phyloP scores from a whole-genome alignment of 2,888 invertebrate genomes.

The Hydrotaea diabolus region DNA sequence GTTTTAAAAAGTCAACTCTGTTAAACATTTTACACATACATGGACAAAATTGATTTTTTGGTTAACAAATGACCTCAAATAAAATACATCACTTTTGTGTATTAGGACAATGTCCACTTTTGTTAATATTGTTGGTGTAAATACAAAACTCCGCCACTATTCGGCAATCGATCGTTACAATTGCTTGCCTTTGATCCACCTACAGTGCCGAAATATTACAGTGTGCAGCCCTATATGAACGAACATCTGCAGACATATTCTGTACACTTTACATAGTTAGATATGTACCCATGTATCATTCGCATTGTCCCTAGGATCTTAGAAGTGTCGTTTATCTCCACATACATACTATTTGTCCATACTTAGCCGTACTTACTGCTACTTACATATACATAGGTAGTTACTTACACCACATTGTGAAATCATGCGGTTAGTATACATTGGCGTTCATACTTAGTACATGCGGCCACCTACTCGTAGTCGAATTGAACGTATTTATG shows the following conservation, averaged over 20 bases:
- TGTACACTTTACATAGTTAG: not conserved
- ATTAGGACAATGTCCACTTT: too few species aligned
- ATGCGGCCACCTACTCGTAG: not conserved
- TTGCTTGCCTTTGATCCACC: too few species aligned
- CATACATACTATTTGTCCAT: not conserved
- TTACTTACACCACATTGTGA: not conserved
- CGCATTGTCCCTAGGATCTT: constrained; percentile 17
- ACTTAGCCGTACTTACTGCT: not conserved
- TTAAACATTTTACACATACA: too few species aligned
- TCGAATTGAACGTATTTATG: not conserved
- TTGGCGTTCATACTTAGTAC: constrained; percentile 2
- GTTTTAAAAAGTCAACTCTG: too few species aligned
- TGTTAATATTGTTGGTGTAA: too few species aligned
- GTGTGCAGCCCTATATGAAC: not conserved
- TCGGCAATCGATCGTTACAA: too few species aligned
- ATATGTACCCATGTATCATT: constrained; percentile 1
- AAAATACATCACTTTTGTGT: too few species aligned
- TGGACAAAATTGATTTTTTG: too few species aligned
- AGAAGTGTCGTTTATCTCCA: constrained; percentile 5
- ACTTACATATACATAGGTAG: constrained; percentile 10
- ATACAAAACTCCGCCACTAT: too few species aligned
- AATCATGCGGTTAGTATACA: constrained; percentile 21
- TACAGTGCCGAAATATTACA: too few species aligned
- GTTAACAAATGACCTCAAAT: too few species aligned
- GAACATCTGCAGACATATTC: not conserved